Evolutionary conservation across 2,888 invertebrate species (phyloP).

Genomic region (Blomia tropicalis): DNA sequence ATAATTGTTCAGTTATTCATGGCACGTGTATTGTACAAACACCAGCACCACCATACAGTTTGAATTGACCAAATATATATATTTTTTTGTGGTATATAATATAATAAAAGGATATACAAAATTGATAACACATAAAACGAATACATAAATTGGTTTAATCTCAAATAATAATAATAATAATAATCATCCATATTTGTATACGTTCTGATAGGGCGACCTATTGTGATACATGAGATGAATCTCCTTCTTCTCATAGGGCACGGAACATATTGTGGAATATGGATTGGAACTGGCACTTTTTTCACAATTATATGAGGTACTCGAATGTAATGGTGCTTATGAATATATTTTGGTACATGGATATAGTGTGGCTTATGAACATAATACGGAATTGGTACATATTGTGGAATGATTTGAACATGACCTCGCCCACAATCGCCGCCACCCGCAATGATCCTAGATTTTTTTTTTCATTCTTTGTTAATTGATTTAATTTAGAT

Average conservation of each 20-base stretch:
- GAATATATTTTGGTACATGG: background rate
- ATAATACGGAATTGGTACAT: background rate
- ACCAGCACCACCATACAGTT: no score
- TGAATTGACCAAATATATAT: no score
- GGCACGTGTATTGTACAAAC: no score
- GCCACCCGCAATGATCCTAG: slow-evolving; percentile 1
- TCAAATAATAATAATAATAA: slow-evolving; percentile 2
- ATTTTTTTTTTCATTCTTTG: no score
- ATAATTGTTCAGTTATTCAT: no score
- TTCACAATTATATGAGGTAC: slow-evolving; percentile 1
- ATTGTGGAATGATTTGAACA: background rate
- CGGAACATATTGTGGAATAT: slow-evolving; percentile 1
- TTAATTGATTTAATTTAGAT: background rate
- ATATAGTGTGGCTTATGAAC: background rate
- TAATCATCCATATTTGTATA: background rate
- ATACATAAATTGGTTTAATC: no score
- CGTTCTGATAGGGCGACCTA: background rate
- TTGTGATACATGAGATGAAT: background rate
- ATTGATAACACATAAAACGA: no score
- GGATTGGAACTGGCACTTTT: background rate
- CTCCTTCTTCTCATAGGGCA: background rate
- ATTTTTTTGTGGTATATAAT: no score
- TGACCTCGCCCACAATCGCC: background rate
- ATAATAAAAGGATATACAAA: no score
- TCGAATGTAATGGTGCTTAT: slow-evolving; percentile 8